These are phyloP conservation scores for Onychomys arenicola DNA, from an alignment of 2,797 vertebrate genomes.

Conservation along the genomic window DNA sequence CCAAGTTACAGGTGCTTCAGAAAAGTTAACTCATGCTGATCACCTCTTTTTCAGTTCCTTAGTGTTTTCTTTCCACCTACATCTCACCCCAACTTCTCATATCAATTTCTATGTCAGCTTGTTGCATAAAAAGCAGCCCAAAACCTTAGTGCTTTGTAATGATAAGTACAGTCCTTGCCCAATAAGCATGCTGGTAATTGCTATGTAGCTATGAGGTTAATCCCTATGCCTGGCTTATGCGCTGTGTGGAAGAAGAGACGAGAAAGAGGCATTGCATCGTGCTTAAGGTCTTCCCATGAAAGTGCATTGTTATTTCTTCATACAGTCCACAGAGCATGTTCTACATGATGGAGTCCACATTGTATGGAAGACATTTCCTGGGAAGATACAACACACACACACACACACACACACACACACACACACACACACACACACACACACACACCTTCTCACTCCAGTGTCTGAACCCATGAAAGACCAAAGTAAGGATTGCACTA, in stretches of 20 bases:
- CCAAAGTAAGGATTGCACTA: not conserved
- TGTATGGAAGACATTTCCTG: too few species aligned
- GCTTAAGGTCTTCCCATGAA: not conserved
- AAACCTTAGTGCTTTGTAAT: not conserved
- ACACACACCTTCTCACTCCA: not conserved
- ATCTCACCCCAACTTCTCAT: not conserved
- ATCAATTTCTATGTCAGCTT: slow-evolving; percentile 10
- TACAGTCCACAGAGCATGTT: not conserved
- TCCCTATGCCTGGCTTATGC: rapidly evolving
- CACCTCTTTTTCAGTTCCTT: not conserved
- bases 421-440: not conserved
- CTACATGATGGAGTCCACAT: not conserved
- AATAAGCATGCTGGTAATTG: not conserved
- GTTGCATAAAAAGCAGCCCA: not conserved
- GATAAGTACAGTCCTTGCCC: not conserved
- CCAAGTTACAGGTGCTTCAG: not conserved
- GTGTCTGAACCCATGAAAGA: not conserved
- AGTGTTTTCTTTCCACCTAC: not conserved
- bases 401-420: not conserved
- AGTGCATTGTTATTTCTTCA: not conserved
- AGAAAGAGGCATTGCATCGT: not conserved
- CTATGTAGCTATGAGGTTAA: too few species aligned
- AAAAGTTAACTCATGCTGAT: not conserved
- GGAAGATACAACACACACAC: not conserved
- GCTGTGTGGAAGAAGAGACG: not conserved